phyloP scores from a whole-genome alignment of 2,113 vertebrate genomes.

The Arothron firmamentum region DNA sequence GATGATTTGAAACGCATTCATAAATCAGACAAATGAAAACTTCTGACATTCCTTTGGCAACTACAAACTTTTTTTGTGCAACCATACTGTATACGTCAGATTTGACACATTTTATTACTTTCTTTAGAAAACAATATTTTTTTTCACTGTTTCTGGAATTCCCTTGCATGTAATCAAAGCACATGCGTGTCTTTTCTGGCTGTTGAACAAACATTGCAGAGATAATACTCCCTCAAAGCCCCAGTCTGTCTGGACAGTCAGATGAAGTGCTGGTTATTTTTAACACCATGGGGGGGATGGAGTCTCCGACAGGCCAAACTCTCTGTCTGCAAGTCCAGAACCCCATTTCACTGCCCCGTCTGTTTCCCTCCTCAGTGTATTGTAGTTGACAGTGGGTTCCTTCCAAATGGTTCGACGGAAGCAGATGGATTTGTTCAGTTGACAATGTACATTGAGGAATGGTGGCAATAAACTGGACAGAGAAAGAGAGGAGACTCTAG shows the following conservation, averaged over 20 bases:
- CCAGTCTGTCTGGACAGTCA: constrained; percentile 65
- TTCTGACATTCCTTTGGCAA: no score
- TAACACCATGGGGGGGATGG: constrained; percentile 54
- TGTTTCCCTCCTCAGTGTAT: constrained; percentile 29
- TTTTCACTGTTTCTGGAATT: background rate
- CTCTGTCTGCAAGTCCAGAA: constrained; percentile 29
- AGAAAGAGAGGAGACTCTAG: constrained; percentile 43
- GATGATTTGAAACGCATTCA: no score
- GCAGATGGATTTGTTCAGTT: constrained; percentile 43
- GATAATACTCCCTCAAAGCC: constrained; percentile 71
- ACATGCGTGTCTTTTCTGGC: constrained; percentile 42
- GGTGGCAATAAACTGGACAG: constrained; percentile 46
- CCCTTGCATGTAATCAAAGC: background rate
- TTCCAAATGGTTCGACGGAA: constrained; percentile 34
- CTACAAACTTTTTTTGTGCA: no score
- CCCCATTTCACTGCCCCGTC: constrained; percentile 38
- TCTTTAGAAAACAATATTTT: background rate
- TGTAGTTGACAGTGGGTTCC: constrained; percentile 37
- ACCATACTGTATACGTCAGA: no score
- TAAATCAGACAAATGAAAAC: no score
- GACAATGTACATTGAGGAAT: constrained; percentile 34
- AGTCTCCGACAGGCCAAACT: constrained; percentile 54
- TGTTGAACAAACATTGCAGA: constrained; percentile 56
- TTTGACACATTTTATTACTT: background rate
- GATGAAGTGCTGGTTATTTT: constrained; percentile 70